A percentile compares a stretch with the other conserved stretches of the same genome.
Evolutionary conservation across 2,113 vertebrate genomes (phyloP).

Genomic region (Lepidothrix coronata): DNA sequence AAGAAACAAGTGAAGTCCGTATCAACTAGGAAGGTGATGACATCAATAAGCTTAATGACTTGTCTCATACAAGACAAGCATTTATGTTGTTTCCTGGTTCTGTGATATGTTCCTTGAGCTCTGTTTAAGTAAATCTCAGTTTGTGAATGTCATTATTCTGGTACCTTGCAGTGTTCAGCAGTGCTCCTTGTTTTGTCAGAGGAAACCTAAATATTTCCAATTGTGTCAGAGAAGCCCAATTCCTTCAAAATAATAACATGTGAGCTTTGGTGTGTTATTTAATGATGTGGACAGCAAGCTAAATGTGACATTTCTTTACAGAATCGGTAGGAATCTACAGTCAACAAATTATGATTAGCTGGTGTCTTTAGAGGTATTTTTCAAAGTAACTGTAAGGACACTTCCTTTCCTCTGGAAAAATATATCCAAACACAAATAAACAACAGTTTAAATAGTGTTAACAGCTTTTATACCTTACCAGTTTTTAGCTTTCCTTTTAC

Average conservation of each 20-base stretch:
- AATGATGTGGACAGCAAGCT: not conserved
- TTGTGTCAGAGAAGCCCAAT: not conserved
- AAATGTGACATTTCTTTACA: not conserved
- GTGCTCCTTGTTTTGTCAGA: accelerated
- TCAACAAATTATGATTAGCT: not conserved
- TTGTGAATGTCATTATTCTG: not conserved
- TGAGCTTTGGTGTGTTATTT: not conserved
- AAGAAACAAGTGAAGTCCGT: not conserved
- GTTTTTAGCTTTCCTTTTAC: not conserved
- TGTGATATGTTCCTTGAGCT: not conserved
- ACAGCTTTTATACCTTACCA: not conserved
- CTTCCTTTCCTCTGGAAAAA: not conserved
- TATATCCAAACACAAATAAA: not conserved
- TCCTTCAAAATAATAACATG: accelerated
- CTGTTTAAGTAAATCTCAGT: not conserved
- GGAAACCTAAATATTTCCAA: not conserved
- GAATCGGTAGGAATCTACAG: not conserved
- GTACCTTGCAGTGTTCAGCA: not conserved
- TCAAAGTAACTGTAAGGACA: not conserved
- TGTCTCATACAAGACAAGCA: not conserved
- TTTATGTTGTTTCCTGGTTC: not conserved
- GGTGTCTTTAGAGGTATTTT: not conserved
- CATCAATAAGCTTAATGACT: not conserved
- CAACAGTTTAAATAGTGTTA: not conserved
- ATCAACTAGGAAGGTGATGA: not conserved